Conservation (phyloP, 2,888 invertebrate genomes). For the Clivina fossor region DNA sequence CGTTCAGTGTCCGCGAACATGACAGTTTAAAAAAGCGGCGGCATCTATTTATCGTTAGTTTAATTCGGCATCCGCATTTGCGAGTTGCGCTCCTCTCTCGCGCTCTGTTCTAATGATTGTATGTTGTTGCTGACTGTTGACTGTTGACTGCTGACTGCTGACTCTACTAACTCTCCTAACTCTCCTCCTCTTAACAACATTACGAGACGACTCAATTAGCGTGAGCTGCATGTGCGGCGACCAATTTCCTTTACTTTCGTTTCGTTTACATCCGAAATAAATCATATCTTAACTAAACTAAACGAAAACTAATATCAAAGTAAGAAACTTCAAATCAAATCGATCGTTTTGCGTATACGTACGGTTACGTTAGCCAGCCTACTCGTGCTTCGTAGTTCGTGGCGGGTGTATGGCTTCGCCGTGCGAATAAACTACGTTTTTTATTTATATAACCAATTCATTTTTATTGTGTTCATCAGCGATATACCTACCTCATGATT, state of each 20-base stretch:
- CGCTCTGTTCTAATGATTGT: too few relatives aligned
- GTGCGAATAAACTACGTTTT: conserved; percentile 34
- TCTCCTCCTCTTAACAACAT: background rate
- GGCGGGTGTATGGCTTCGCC: conserved; percentile 41
- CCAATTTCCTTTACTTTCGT: background rate
- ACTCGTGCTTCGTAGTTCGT: conserved; percentile 12
- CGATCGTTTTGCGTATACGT: conserved; percentile 27
- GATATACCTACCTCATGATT: conserved; percentile 75
- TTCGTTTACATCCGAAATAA: background rate
- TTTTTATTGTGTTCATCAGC: conserved; percentile 42
- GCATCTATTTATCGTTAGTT: too few relatives aligned
- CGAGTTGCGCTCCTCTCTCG: too few relatives aligned
- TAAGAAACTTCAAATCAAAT: conserved; percentile 5
- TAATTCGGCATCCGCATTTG: too few relatives aligned
- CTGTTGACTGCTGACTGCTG: too few relatives aligned
- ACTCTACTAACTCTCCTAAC: conserved; percentile 2
- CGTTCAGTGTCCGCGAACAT: too few relatives aligned
- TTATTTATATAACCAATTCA: conserved; percentile 37
- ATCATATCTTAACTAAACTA: background rate
- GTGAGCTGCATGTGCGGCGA: background rate
- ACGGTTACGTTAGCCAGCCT: too few relatives aligned
- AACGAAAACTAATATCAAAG: background rate
- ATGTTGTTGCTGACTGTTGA: too few relatives aligned
- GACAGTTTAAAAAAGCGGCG: too few relatives aligned
- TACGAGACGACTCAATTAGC: background rate